phyloP scores from a whole-genome alignment of 2,797 vertebrate species.

The Pitangus sulphuratus region DNA sequence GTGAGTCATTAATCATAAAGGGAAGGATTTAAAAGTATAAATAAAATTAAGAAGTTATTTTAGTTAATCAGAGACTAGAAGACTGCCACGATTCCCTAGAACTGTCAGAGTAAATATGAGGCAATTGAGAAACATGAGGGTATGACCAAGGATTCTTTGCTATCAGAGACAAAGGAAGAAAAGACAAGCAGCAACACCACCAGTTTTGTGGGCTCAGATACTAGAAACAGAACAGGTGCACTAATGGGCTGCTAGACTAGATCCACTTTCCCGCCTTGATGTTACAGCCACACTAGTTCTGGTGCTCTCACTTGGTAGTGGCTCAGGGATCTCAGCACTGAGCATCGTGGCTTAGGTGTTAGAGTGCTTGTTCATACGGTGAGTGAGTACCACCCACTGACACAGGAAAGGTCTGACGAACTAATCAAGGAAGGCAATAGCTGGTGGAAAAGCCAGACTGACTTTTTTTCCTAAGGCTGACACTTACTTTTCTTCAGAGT shows the following conservation, averaged over 20 bases:
- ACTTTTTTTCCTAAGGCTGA: background rate
- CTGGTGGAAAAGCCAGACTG: background rate
- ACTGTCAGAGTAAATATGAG: background rate
- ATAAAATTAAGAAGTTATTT: background rate
- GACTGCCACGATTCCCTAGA: background rate
- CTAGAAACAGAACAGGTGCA: accelerated
- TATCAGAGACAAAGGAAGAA: background rate
- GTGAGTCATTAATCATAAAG: background rate
- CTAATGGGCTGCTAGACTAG: background rate
- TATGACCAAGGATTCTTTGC: background rate
- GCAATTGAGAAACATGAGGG: background rate
- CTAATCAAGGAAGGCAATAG: background rate
- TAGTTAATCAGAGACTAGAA: background rate
- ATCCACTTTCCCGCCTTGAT: background rate
- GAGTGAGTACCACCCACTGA: background rate
- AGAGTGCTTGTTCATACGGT: background rate
- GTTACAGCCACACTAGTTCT: background rate
- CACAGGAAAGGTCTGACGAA: background rate
- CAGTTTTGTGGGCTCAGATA: background rate
- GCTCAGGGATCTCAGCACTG: background rate
- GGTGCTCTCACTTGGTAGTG: background rate
- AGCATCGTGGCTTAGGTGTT: background rate
- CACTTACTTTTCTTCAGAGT: background rate
- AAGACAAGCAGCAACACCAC: background rate
- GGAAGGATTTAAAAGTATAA: background rate